These are phyloP conservation scores for Pollachius pollachius DNA, from an alignment of 2,113 vertebrate genomes.

Conservation along the genomic window DNA sequence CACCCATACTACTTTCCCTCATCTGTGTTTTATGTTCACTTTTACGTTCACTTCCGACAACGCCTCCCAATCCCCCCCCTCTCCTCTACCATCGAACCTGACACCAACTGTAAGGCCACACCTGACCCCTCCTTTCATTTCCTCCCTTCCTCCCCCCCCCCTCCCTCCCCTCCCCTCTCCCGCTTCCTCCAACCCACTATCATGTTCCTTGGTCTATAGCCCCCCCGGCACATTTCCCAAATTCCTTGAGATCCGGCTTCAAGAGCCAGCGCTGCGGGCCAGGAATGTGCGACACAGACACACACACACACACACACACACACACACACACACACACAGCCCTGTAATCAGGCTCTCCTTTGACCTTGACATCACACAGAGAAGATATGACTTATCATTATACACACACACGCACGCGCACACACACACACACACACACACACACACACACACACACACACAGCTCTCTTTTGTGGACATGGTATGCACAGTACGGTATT, in stretches of 20 bases:
- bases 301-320: conserved; percentile 29
- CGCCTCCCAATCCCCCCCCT: not conserved
- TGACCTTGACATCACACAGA: conserved; percentile 71
- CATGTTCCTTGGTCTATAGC: conserved; percentile 44
- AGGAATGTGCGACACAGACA: conserved; percentile 61
- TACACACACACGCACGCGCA: not conserved
- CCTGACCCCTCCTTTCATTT: conserved; percentile 8
- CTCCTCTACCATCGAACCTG: not conserved
- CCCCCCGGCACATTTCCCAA: conserved; percentile 66
- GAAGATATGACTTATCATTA: conserved; percentile 68
- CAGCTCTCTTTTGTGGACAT: conserved; percentile 55
- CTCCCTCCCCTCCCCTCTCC: conserved; percentile 13
- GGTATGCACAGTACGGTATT: conserved; percentile 38
- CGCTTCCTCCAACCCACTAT: conserved; percentile 17
- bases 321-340: conserved; percentile 41
- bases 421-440: conserved; percentile 24
- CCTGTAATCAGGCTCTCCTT: conserved; percentile 71
- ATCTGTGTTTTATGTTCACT: too few relatives aligned
- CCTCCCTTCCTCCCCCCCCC: conserved; percentile 38
- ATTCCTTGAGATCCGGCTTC: conserved; percentile 74
- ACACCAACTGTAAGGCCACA: not conserved
- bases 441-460: conserved; percentile 18
- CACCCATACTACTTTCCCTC: too few relatives aligned
- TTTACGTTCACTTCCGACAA: not conserved
- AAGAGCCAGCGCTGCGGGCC: conserved; percentile 66